Evolutionary conservation across 2,797 vertebrate species (phyloP), one percentile per base, ranked within the genome.

Genomic region (Spinibarbus caldwelli): DNA sequence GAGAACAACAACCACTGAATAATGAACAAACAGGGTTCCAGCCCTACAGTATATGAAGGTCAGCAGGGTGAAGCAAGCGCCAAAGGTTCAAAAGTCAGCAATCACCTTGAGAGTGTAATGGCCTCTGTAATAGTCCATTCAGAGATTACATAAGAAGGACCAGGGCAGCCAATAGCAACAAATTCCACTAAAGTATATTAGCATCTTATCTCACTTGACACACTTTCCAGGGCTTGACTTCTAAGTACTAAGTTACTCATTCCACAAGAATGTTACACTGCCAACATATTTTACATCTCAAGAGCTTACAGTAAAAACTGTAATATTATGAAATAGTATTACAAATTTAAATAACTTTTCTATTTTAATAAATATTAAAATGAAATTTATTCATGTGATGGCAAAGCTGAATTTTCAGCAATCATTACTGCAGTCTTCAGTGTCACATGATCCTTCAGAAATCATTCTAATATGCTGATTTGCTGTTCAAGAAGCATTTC

Each of bases 131-230:
- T 45, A 79, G 21, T 64, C 86, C 88, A 87, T 90, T 89, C 87
- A 89, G 80, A 75, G 82, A 77, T 89, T 90, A 88, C 78, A 66
- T 80, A 90, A 90, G 71, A 17, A 59, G 26, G 38, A 54, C 14
- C 57, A 71, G 75, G 11, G n/a, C 54, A 67, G 83, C 38, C 26
- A 47, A 71, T 70, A 26, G 59, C 17, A 29, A 75, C 45, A 68
- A 76, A 89, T 88, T 59, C 80, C 85, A 86, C 86, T 87, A 86
- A 88, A 90, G 52, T 82, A 80, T 86, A 87, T 88, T 88, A 89
- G 87, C 66, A 75, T 87, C 88, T 91, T 90, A 92, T 93, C 91
- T 91, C 87, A 92, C 89, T 89, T 85, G 89, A 93, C 90, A 89
- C 89, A 5, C 85, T 90, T 94, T 89, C 88, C 80, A 87, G 67